Evolutionary conservation across 2,797 vertebrate species (phyloP).

Genomic region (Liparis tanakae): DNA sequence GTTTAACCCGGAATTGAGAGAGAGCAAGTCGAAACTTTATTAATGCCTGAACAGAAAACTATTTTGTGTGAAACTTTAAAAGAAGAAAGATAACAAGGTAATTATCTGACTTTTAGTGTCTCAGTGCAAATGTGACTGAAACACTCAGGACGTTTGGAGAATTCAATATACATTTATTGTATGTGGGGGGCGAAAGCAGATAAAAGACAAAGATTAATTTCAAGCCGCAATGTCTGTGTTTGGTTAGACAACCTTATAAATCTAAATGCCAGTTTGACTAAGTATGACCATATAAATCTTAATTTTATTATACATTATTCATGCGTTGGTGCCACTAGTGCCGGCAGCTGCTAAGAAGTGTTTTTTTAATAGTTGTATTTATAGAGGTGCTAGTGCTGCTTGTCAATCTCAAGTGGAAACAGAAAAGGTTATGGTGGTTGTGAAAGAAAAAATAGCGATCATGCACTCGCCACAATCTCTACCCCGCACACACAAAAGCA

Average conservation of each 20-base stretch:
- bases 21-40: not conserved
- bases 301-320: not conserved
- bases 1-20: not conserved
- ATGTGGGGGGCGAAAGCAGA: not conserved
- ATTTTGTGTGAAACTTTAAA: not conserved
- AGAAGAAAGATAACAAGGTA: not conserved
- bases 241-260: not conserved
- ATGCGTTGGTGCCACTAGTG: not conserved
- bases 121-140: not conserved
- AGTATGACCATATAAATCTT: not conserved
- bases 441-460: constrained; percentile 1
- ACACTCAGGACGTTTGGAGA: not conserved
- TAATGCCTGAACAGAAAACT: not conserved
- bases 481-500: not conserved
- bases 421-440: constrained; percentile 10
- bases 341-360: not conserved
- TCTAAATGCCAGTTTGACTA: not conserved
- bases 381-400: not conserved
- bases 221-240: not conserved
- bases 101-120: not conserved
- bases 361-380: constrained; percentile 21
- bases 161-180: not conserved
- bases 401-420: constrained; percentile 3
- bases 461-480: not conserved
- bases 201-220: not conserved